phyloP scores from a whole-genome alignment of 2,797 vertebrate genomes.

The Ceryle rudis region DNA sequence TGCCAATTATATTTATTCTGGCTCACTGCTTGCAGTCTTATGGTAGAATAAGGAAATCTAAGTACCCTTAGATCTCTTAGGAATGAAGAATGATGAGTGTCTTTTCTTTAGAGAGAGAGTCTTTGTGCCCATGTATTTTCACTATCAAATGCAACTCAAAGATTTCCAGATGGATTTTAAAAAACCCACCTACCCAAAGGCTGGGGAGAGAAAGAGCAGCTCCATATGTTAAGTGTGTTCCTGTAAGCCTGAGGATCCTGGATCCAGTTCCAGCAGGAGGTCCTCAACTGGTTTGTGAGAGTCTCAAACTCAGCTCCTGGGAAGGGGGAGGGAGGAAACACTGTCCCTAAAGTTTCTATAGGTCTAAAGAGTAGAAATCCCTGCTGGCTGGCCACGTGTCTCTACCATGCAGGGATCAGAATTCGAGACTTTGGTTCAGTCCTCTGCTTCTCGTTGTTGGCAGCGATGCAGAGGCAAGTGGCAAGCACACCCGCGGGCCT shows the following conservation, averaged over 20 bases:
- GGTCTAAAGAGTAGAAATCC: slow-evolving; percentile 47
- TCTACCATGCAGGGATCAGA: slow-evolving; percentile 51
- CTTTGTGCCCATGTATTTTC: slow-evolving; percentile 58
- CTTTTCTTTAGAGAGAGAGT: slow-evolving; percentile 64
- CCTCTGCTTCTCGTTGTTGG: slow-evolving; percentile 42
- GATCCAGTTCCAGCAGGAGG: slow-evolving; percentile 72
- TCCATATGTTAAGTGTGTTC: slow-evolving; percentile 72
- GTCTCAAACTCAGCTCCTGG: slow-evolving; percentile 70
- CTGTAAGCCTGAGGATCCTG: slow-evolving; percentile 70
- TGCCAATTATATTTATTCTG: slow-evolving; percentile 70
- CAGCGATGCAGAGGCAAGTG: slow-evolving; percentile 27
- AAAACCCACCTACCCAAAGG: slow-evolving; percentile 75
- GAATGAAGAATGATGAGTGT: slow-evolving; percentile 68
- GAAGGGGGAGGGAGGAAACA: slow-evolving; percentile 59
- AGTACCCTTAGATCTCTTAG: slow-evolving; percentile 70
- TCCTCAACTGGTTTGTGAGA: slow-evolving; percentile 69
- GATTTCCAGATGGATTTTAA: slow-evolving; percentile 78
- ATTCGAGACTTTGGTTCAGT: slow-evolving; percentile 39
- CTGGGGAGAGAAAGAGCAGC: slow-evolving; percentile 72
- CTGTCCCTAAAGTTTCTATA: slow-evolving; percentile 59
- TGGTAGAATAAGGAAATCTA: slow-evolving; percentile 63
- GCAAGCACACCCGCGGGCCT: slow-evolving; percentile 1
- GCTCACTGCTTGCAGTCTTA: slow-evolving; percentile 70
- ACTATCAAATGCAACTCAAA: slow-evolving; percentile 52
- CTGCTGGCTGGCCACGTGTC: slow-evolving; percentile 25